Percentiles rank a stretch among this genome's conserved stretches.
Conservation (phyloP, 2,888 invertebrate genomes). For the Andrena chrysosceles region DNA sequence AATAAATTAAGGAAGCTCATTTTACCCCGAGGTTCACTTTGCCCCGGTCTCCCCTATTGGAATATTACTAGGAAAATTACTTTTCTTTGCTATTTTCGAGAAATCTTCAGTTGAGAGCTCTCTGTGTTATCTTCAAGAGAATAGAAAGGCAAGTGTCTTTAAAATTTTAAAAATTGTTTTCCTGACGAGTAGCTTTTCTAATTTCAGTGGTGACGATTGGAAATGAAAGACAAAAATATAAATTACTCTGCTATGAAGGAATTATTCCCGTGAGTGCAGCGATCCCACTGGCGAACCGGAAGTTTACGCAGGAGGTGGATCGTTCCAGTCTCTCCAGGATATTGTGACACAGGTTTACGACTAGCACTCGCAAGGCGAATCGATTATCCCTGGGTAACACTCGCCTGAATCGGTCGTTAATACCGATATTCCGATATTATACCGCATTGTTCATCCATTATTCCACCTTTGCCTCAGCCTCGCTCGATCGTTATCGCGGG, state of each 20-base stretch:
- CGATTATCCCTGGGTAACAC: constrained; percentile 71
- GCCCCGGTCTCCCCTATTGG: no score
- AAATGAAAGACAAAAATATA: no score
- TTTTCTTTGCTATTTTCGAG: not conserved
- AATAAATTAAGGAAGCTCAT: no score
- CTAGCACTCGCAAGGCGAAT: constrained; percentile 66
- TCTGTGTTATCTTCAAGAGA: no score
- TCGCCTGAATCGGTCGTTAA: constrained; percentile 63
- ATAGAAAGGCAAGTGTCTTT: no score
- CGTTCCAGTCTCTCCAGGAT: constrained; percentile 36
- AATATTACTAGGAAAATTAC: not conserved
- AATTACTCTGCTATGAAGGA: not conserved
- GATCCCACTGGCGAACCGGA: not conserved
- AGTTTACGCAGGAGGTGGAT: constrained; percentile 38
- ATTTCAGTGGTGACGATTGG: no score
- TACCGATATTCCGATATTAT: constrained; percentile 49
- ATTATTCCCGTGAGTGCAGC: not conserved
- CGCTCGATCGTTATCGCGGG: constrained; percentile 25
- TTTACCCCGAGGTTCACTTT: no score
- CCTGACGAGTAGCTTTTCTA: no score
- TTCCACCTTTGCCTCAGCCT: not conserved
- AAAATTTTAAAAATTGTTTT: no score
- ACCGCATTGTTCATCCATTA: constrained; percentile 31
- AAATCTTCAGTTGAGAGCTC: no score
- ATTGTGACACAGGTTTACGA: constrained; percentile 50